A percentile compares a stretch with the other conserved stretches of the same genome.
phyloP scores from a whole-genome alignment of 2,113 vertebrate species.

The Corythaeola cristata region DNA sequence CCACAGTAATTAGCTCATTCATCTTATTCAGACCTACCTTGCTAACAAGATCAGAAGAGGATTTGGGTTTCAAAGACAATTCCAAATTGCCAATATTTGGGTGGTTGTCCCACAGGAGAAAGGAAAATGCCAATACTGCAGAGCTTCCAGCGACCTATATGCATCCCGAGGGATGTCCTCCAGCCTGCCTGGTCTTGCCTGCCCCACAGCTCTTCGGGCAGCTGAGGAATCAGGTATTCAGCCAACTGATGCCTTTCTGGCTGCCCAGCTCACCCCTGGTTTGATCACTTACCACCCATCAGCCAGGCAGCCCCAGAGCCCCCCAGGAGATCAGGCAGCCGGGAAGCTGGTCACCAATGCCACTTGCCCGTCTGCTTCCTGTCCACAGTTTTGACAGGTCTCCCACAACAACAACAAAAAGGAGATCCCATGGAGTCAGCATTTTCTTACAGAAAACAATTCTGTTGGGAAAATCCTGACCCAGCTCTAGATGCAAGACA shows the following conservation, averaged over 20 bases:
- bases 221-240: not conserved
- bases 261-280: not conserved
- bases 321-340: not conserved
- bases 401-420: not conserved
- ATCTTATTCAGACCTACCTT: not conserved
- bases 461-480: not conserved
- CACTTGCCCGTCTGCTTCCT: not conserved
- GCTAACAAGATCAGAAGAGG: not conserved
- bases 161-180: not conserved
- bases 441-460: not conserved
- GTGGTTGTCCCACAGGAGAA: not conserved
- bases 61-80: not conserved
- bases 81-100: not conserved
- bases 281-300: not conserved
- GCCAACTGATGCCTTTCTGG: fast-evolving
- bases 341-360: not conserved
- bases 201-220: not conserved
- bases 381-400: not conserved
- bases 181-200: not conserved
- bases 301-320: not conserved
- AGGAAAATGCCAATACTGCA: not conserved
- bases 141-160: not conserved
- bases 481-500: not conserved
- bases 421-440: not conserved
- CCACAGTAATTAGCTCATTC: not conserved